These are phyloP conservation scores for Pollenia griseotomentosa DNA, from an alignment of 2,888 invertebrate species.

Conservation along the genomic window DNA sequence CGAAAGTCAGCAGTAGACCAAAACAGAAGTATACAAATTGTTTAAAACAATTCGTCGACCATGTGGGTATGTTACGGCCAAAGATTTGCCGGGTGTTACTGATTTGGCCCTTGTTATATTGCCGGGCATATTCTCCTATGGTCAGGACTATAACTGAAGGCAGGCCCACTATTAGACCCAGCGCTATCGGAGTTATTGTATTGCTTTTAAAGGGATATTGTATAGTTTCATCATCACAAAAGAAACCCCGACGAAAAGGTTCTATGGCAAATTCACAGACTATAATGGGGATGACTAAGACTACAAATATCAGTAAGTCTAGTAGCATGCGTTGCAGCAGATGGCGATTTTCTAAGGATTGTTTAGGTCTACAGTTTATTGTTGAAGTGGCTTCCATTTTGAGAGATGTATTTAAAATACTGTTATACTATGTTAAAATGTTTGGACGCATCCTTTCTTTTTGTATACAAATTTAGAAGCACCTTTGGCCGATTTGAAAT, in stretches of 20 bases:
- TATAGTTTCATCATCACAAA: slow-evolving; percentile 80
- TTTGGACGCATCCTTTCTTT: background rate
- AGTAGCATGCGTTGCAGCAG: slow-evolving; percentile 75
- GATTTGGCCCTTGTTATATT: slow-evolving; percentile 72
- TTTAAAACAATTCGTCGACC: slow-evolving; percentile 75
- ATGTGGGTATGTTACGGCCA: slow-evolving; percentile 75
- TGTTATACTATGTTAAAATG: too few relatives aligned
- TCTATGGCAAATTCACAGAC: slow-evolving; percentile 79
- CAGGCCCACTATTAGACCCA: slow-evolving; percentile 75
- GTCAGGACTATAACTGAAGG: slow-evolving; percentile 75
- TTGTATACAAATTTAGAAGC: background rate
- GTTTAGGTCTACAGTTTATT: slow-evolving; percentile 11
- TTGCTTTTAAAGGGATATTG: slow-evolving; percentile 79
- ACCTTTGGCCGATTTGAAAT: too few relatives aligned
- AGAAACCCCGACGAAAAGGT: slow-evolving; percentile 79
- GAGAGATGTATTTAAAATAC: background rate
- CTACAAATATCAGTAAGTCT: slow-evolving; percentile 77
- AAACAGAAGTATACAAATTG: slow-evolving; percentile 77
- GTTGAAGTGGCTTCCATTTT: slow-evolving; percentile 36
- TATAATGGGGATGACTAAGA: slow-evolving; percentile 77
- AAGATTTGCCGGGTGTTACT: slow-evolving; percentile 71
- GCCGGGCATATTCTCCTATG: slow-evolving; percentile 77
- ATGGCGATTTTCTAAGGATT: slow-evolving; percentile 68
- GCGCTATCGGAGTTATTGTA: slow-evolving; percentile 76
- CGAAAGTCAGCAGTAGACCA: slow-evolving; percentile 78